phyloP scores from a whole-genome alignment of 2,797 vertebrate genomes.

The Spinibarbus caldwelli region DNA sequence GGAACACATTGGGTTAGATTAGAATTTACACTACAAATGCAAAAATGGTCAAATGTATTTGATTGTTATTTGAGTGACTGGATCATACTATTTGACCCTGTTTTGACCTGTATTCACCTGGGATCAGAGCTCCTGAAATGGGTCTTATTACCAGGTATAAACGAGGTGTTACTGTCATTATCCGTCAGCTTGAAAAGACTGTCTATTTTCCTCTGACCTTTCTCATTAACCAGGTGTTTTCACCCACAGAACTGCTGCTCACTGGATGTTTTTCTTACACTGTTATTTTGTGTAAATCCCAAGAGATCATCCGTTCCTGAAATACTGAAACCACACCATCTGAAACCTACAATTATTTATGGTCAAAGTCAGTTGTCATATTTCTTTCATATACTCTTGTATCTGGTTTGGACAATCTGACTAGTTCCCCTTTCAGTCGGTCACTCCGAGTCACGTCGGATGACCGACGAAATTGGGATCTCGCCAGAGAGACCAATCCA shows the following conservation, averaged over 20 bases:
- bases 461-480: no score
- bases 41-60: neutral
- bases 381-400: neutral
- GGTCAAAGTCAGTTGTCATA: neutral
- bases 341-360: neutral
- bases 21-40: neutral
- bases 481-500: no score
- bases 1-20: neutral
- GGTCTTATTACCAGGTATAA: neutral
- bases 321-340: neutral
- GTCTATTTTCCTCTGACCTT: neutral
- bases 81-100: neutral
- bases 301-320: neutral
- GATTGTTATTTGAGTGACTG: neutral
- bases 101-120: neutral
- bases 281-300: neutral
- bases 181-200: neutral
- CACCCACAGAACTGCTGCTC: neutral
- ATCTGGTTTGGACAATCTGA: neutral
- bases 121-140: neutral
- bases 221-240: conserved; percentile 17
- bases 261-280: conserved; percentile 20
- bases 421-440: no score
- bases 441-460: no score
- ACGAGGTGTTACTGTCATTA: neutral